phyloP scores from a whole-genome alignment of 2,888 invertebrate species.

The Anarsia innoxiella region DNA sequence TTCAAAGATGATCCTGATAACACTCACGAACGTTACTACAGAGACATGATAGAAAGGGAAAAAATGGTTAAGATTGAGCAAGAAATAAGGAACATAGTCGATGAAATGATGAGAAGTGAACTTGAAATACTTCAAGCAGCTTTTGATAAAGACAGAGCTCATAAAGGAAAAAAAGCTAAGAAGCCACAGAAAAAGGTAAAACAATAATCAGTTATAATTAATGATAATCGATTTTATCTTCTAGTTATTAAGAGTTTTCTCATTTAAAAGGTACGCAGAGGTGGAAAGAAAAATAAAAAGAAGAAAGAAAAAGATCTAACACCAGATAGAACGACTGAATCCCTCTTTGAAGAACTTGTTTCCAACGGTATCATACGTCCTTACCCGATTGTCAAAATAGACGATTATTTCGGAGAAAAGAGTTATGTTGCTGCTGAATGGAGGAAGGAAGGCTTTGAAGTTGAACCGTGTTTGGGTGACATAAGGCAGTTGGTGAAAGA shows the following conservation, averaged over 20 bases:
- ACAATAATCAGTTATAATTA: background rate
- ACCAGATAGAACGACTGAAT: slow-evolving; percentile 91
- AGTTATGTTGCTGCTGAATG: slow-evolving; percentile 77
- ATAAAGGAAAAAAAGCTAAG: slow-evolving; percentile 84
- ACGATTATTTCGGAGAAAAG: slow-evolving; percentile 87
- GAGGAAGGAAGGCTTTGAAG: slow-evolving; percentile 63
- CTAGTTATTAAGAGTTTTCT: no score
- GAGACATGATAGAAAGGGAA: slow-evolving; percentile 88
- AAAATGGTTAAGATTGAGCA: slow-evolving; percentile 88
- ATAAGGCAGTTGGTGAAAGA: slow-evolving; percentile 89
- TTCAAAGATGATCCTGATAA: slow-evolving; percentile 85
- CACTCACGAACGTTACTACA: slow-evolving; percentile 83
- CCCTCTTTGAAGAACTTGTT: slow-evolving; percentile 93
- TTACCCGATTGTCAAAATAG: slow-evolving; percentile 79
- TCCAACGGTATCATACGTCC: slow-evolving; percentile 92
- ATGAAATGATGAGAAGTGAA: slow-evolving; percentile 83
- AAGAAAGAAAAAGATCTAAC: slow-evolving; percentile 97
- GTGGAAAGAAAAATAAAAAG: slow-evolving; percentile 92
- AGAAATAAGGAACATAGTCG: slow-evolving; percentile 87
- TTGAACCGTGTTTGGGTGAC: slow-evolving; percentile 81
- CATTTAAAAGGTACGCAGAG: slow-evolving; percentile 83
- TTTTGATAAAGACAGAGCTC: slow-evolving; percentile 80
- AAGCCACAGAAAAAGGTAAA: slow-evolving; percentile 81
- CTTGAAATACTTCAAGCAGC: slow-evolving; percentile 83
- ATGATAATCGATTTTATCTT: no score